Evolutionary conservation across 1,140 invertebrate genomes (phyloP).

Genomic region (Dendrolimus punctatus): DNA sequence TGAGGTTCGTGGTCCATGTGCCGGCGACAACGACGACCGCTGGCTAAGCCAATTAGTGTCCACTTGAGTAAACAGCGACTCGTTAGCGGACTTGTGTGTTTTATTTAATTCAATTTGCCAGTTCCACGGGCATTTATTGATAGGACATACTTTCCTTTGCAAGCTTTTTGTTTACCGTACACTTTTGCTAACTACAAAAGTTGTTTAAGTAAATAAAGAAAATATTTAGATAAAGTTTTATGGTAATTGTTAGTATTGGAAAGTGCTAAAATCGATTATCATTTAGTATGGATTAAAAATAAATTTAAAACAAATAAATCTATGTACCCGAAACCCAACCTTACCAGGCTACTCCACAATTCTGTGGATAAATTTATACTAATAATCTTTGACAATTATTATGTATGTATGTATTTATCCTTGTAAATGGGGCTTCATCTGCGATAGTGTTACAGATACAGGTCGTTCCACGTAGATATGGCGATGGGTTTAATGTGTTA

Average conservation of each 20-base stretch:
- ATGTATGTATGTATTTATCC: too few species aligned
- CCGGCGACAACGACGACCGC: constrained; percentile 37
- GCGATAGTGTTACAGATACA: too few species aligned
- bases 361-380: too few species aligned
- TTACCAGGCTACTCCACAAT: too few species aligned
- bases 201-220: neutral
- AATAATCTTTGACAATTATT: too few species aligned
- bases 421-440: too few species aligned
- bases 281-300: too few species aligned
- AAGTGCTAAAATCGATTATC: neutral
- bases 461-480: too few species aligned
- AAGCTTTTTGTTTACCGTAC: constrained; percentile 30
- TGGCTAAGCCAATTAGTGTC: constrained; percentile 70
- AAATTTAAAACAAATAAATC: too few species aligned
- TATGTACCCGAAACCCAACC: too few species aligned
- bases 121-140: constrained; percentile 62
- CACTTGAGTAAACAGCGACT: constrained; percentile 69
- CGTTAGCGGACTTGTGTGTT: constrained; percentile 69
- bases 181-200: constrained; percentile 3
- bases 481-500: too few species aligned
- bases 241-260: neutral
- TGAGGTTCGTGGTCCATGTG: constrained; percentile 5
- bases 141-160: constrained; percentile 47
- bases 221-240: too few species aligned
- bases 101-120: constrained; percentile 68